These are phyloP conservation scores for Sebastes cheni DNA, from an alignment of 2,797 vertebrate species.

Conservation along the genomic window DNA sequence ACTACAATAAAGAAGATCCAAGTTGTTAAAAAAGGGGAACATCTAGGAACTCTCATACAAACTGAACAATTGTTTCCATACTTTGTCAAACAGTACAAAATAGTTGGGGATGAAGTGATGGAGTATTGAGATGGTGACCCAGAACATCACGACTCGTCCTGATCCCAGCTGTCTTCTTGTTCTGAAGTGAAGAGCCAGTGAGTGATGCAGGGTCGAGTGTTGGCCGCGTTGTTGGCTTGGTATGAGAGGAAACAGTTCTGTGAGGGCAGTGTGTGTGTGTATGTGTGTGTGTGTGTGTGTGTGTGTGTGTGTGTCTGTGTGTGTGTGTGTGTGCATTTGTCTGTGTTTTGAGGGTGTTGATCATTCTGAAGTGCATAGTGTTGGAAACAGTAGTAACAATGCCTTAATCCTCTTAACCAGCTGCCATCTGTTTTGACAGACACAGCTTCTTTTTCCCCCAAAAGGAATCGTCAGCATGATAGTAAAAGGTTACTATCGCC, in stretches of 20 bases:
- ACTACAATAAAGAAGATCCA: neutral
- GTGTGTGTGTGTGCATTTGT: conserved; percentile 24
- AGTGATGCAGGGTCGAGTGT: conserved; percentile 21
- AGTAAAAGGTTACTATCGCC: neutral
- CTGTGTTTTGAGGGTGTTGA: conserved; percentile 48
- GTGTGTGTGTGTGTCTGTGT: neutral
- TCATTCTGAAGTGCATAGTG: conserved; percentile 49
- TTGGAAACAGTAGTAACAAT: conserved; percentile 55
- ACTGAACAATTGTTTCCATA: neutral
- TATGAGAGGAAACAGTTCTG: conserved; percentile 38
- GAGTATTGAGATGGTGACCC: neutral
- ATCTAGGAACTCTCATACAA: neutral
- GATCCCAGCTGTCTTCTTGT: conserved; percentile 1
- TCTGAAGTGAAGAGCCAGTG: conserved; percentile 3
- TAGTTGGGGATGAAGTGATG: neutral
- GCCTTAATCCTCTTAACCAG: conserved; percentile 79
- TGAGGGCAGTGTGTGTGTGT: conserved; percentile 11
- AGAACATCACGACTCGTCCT: neutral
- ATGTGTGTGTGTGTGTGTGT: neutral
- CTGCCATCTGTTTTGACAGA: conserved; percentile 74
- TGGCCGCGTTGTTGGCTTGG: neutral
- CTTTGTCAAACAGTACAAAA: neutral
- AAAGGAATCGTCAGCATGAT: conserved; percentile 29
- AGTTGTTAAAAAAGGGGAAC: neutral
- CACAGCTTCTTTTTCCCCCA: conserved; percentile 45